Evolutionary conservation across 2,113 vertebrate species (phyloP).

Genomic region (Ceyx cyanopectus): DNA sequence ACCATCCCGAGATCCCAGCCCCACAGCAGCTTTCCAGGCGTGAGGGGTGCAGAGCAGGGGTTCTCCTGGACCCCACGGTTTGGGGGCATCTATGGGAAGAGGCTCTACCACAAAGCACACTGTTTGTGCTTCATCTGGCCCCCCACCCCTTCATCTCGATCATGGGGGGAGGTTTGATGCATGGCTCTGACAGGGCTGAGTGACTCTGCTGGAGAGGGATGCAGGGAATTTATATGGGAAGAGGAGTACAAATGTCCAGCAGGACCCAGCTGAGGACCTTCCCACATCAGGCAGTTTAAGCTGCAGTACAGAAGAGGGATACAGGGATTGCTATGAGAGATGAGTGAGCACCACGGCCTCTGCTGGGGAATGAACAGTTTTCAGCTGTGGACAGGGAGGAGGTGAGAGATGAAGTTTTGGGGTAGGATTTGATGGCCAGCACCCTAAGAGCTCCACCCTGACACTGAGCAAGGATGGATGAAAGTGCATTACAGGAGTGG

Average conservation of each 20-base stretch:
- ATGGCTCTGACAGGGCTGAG: background rate
- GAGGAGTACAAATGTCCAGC: background rate
- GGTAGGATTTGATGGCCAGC: background rate
- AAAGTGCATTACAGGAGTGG: background rate
- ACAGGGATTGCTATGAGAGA: accelerated
- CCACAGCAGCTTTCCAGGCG: accelerated
- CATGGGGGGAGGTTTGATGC: slow-evolving; percentile 30
- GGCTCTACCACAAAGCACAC: background rate
- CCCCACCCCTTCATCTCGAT: background rate
- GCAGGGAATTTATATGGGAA: slow-evolving; percentile 41
- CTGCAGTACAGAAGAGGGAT: background rate
- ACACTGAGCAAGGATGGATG: background rate
- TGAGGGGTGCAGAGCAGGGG: background rate
- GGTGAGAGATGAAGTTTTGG: background rate
- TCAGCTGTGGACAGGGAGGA: background rate
- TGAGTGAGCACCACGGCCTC: accelerated
- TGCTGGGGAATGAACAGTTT: background rate
- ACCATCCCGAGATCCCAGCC: accelerated
- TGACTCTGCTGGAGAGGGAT: background rate
- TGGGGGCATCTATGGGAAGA: background rate
- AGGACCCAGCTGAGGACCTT: background rate
- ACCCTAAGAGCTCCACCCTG: background rate
- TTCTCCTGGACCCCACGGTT: background rate
- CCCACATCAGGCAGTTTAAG: background rate
- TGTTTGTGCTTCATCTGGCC: background rate